Evolutionary conservation across 2,888 invertebrate species (phyloP).

Genomic region (Netelia melanura): DNA sequence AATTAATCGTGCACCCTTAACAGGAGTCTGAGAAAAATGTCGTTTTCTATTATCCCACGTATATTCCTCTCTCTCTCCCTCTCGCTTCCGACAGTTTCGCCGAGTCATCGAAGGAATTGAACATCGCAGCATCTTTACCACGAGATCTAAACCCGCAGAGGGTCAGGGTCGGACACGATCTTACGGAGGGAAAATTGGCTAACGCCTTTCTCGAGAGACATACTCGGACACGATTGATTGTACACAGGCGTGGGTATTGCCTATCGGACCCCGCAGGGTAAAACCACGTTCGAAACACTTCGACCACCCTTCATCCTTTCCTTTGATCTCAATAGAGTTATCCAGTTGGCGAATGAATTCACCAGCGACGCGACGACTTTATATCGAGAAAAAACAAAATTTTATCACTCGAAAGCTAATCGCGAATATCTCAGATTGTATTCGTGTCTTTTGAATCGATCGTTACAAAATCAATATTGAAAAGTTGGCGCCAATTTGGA

Average conservation of each 20-base stretch:
- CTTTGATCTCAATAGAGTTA: background rate
- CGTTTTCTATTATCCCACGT: constrained; percentile 16
- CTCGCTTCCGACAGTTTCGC: background rate
- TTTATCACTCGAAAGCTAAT: too few species aligned
- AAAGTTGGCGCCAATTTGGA: too few species aligned
- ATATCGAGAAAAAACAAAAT: too few species aligned
- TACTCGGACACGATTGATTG: constrained; percentile 21
- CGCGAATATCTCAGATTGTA: too few species aligned
- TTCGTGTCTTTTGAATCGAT: too few species aligned
- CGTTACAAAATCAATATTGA: too few species aligned
- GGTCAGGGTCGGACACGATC: background rate
- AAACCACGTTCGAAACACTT: background rate
- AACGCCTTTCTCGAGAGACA: constrained; percentile 5
- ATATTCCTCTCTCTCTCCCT: constrained; percentile 19
- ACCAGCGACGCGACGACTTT: too few species aligned
- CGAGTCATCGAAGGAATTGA: constrained; percentile 49
- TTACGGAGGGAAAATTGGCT: constrained; percentile 27
- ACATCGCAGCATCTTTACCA: constrained; percentile 15
- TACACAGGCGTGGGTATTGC: background rate
- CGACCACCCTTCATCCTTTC: background rate
- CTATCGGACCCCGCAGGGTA: background rate
- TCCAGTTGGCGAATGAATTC: background rate
- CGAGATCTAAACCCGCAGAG: background rate
- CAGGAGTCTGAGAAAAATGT: constrained; percentile 2
- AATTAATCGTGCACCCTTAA: constrained; percentile 48